Evolutionary conservation across 2,888 invertebrate species (phyloP).

Genomic region (Epinotia nisella): DNA sequence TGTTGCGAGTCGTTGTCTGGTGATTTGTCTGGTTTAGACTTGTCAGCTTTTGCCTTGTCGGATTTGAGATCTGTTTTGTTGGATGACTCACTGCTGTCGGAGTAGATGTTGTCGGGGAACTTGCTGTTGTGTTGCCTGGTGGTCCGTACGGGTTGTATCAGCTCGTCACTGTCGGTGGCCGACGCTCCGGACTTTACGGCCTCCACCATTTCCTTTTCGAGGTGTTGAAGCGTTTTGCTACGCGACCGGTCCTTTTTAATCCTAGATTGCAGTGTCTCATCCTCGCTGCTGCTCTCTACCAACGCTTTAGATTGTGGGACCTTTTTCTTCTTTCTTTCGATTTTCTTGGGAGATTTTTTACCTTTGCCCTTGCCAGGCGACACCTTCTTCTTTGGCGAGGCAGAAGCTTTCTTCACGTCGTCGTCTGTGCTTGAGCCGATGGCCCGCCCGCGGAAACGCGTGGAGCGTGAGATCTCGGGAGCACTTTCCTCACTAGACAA

Average conservation of each 20-base stretch:
- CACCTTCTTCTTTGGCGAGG: conserved; percentile 79
- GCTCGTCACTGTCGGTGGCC: conserved; percentile 91
- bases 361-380: conserved; percentile 72
- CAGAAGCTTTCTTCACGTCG: conserved; percentile 75
- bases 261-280: conserved; percentile 76
- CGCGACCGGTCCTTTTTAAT: conserved; percentile 77
- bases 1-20: conserved; percentile 89
- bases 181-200: conserved; percentile 83
- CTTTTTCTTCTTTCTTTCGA: conserved; percentile 82
- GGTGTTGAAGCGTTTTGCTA: conserved; percentile 87
- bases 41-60: conserved; percentile 84
- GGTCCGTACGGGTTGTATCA: conserved; percentile 86
- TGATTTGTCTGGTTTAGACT: conserved; percentile 85
- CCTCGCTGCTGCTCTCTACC: conserved; percentile 86
- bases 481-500: conserved; percentile 81
- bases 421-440: conserved; percentile 86
- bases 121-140: conserved; percentile 78
- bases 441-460: conserved; percentile 68
- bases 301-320: conserved; percentile 77
- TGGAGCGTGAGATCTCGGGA: conserved; percentile 66
- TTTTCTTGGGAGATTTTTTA: conserved; percentile 73
- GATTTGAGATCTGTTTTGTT: conserved; percentile 74
- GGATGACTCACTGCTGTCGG: conserved; percentile 89
- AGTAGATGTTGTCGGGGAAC: conserved; percentile 91
- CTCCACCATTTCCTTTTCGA: conserved; percentile 89